Evolutionary conservation across 2,888 invertebrate genomes (phyloP).

Genomic region (Orthosia gracilis): DNA sequence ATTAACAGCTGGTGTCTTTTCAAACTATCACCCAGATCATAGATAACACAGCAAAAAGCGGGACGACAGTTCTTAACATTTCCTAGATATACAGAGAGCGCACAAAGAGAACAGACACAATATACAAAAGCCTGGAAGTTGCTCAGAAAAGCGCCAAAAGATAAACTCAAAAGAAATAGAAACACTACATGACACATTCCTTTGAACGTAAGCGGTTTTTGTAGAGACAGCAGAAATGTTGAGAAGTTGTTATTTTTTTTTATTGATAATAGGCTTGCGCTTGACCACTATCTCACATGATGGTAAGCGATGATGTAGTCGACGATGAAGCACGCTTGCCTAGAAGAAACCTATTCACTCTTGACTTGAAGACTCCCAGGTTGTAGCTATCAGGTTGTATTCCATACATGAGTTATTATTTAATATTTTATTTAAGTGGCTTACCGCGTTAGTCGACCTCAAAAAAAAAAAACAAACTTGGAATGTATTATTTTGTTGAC

Average conservation of each 20-base stretch:
- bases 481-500: too few relatives aligned
- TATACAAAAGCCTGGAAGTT: conserved; percentile 39
- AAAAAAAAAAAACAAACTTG: too few relatives aligned
- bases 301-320: too few relatives aligned
- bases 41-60: not conserved
- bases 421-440: too few relatives aligned
- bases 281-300: too few relatives aligned
- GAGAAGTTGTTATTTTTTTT: too few relatives aligned
- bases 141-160: conserved; percentile 39
- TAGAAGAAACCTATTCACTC: too few relatives aligned
- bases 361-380: too few relatives aligned
- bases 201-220: conserved; percentile 38
- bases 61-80: not conserved
- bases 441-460: too few relatives aligned
- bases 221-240: conserved; percentile 37
- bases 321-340: too few relatives aligned
- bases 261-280: too few relatives aligned
- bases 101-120: conserved; percentile 25
- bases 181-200: conserved; percentile 42
- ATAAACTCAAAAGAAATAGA: conserved; percentile 52
- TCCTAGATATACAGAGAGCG: not conserved
- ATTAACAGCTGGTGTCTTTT: not conserved
- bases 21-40: not conserved
- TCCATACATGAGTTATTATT: not conserved
- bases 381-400: too few relatives aligned